Base-by-base conservation (phyloP, 2,797 vertebrate genomes). In the Odontamblyopus rebecca region DNA sequence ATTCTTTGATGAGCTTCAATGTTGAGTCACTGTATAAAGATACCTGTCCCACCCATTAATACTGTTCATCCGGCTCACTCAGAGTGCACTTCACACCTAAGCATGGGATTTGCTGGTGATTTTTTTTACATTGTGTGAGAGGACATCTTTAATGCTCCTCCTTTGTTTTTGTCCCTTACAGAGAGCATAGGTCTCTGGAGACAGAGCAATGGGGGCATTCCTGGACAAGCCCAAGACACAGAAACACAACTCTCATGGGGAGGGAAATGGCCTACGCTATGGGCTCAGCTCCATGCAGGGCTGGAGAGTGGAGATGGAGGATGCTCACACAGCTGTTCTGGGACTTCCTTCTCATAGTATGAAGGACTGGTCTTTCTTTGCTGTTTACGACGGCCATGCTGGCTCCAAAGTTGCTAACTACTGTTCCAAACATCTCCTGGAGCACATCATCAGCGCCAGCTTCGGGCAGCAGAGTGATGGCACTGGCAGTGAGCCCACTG, bases 161-260 rank as follows among this genome's bases (percentile, higher is more conserved):
- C 54, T 11, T 54, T 48, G 51, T 61, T 19, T 69, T 86, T 73
- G 70, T 89, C 82, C 70, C 16, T 35, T 41, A 60, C 78, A 97
- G 95, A 93, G 90, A 87, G 78, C 82, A 79, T 87, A 85, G 74
- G 75, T 86, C 65, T 74, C 74, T 84, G 48, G 29, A 77, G 73
- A 83, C 82, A 92, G 92, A 97, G 94, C 82, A 90, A 99, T 99
- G 98, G 98, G 98, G 93, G 97, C 98, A 69, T 99, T 99, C 94
- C 94, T 99, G 93, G 98, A 99, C 93, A 99, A 99, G 91, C 98
- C 98, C 94, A 99, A 98, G 95, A 99, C 98, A 5, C 98, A 99
- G 85, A 99, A 99, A 86, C 95, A 97, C 89, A 98, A 97, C 85
- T 95, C 92, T 19, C 97, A 96, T 0, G 98, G 97, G 73, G 95